Evolutionary conservation across 2,888 invertebrate species (phyloP).

Genomic region (Calliopum simillimum): DNA sequence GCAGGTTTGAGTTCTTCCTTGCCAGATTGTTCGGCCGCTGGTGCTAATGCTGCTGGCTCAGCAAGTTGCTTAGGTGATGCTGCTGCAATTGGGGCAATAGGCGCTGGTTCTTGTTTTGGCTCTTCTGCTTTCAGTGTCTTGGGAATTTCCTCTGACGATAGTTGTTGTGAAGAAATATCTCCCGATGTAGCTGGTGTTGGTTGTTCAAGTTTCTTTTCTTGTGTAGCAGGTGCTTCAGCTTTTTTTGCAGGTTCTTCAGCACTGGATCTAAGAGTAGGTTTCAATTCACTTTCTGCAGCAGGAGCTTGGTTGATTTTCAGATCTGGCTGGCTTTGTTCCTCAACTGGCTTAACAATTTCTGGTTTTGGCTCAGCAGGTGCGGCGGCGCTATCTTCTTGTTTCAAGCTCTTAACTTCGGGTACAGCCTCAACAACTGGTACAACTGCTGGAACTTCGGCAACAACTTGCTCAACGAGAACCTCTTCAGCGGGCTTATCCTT

Average conservation of each 20-base stretch:
- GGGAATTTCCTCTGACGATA: constrained; percentile 15
- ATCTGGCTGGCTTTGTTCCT: background rate
- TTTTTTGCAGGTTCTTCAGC: constrained; percentile 24
- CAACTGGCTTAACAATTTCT: background rate
- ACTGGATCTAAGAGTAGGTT: background rate
- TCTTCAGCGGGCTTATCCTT: constrained; percentile 45
- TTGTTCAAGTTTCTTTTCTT: constrained; percentile 40
- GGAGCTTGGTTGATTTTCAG: background rate
- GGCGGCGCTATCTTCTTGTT: constrained; percentile 38
- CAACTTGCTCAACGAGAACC: constrained; percentile 15
- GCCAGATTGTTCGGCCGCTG: constrained; percentile 52
- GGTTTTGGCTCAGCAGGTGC: constrained; percentile 3
- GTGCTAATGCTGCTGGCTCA: constrained; percentile 42
- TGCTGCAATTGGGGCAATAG: constrained; percentile 56
- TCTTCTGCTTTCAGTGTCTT: background rate
- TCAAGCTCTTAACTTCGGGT: constrained; percentile 42
- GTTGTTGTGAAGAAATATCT: constrained; percentile 25
- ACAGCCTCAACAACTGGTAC: constrained; percentile 25
- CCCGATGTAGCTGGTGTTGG: constrained; percentile 49
- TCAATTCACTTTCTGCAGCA: background rate
- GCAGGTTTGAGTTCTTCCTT: constrained; percentile 53
- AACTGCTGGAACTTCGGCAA: constrained; percentile 38
- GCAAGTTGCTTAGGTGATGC: constrained; percentile 22
- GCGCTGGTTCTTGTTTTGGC: constrained; percentile 10
- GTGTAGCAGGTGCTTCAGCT: constrained; percentile 44